Evolutionary conservation across 1,140 invertebrate genomes (phyloP).

Genomic region (Drosophila lacertosa): DNA sequence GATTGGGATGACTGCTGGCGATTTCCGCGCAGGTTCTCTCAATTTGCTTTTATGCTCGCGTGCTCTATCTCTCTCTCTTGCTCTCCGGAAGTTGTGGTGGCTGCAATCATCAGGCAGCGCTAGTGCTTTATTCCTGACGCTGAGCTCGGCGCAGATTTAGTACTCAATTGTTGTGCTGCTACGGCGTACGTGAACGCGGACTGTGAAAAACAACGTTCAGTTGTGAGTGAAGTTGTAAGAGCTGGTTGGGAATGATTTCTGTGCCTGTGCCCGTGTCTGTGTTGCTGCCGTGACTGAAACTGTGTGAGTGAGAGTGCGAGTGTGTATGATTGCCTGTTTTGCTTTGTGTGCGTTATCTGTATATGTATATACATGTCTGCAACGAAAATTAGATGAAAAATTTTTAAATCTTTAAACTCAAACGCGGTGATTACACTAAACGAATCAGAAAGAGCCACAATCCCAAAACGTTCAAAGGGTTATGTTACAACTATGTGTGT

Average conservation of each 20-base stretch:
- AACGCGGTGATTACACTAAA: not conserved
- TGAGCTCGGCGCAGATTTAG: constrained; percentile 69
- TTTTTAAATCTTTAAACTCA: constrained; percentile 2
- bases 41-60: constrained; percentile 11
- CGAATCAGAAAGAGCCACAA: constrained; percentile 9
- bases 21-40: constrained; percentile 39
- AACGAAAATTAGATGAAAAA: constrained; percentile 33
- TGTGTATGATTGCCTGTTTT: constrained; percentile 2
- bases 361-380: not conserved
- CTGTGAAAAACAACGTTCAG: constrained; percentile 44
- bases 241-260: constrained; percentile 25
- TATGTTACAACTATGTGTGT: constrained; percentile 4
- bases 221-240: constrained; percentile 47
- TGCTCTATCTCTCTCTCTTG: constrained; percentile 1
- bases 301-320: constrained; percentile 10
- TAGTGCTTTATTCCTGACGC: constrained; percentile 53
- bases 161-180: constrained; percentile 82
- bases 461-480: constrained; percentile 11
- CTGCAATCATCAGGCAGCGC: constrained; percentile 37
- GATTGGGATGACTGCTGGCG: not conserved
- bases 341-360: constrained; percentile 6
- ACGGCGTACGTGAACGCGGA: constrained; percentile 73
- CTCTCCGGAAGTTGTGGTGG: constrained; percentile 62
- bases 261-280: constrained; percentile 13
- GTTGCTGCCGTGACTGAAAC: constrained; percentile 1